Conservation (phyloP, 2,888 invertebrate genomes). For the Ecliptopera silaceata region DNA sequence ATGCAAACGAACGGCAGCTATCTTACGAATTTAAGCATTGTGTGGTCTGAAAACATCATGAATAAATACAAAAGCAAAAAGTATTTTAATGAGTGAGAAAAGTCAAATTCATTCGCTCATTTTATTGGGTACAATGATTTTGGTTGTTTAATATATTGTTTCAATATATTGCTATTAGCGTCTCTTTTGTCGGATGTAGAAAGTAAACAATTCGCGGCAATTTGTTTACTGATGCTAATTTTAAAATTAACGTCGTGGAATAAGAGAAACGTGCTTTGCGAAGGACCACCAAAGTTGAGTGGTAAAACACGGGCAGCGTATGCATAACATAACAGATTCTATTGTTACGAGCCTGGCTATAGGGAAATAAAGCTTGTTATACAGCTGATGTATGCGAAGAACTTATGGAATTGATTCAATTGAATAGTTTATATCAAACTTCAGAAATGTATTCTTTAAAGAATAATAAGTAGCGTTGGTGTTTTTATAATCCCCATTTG, state of each 20-base stretch:
- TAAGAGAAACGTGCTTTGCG: conserved; percentile 75
- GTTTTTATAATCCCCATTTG: too few relatives aligned
- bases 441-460: not conserved
- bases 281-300: conserved; percentile 71
- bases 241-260: conserved; percentile 79
- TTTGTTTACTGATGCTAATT: conserved; percentile 77
- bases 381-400: not conserved
- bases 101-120: conserved; percentile 32
- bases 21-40: conserved; percentile 61
- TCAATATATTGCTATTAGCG: conserved; percentile 51
- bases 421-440: not conserved
- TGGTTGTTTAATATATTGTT: conserved; percentile 38
- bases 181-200: conserved; percentile 54
- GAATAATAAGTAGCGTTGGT: too few relatives aligned
- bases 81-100: conserved; percentile 42
- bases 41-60: conserved; percentile 62
- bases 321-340: conserved; percentile 33
- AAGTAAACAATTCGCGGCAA: conserved; percentile 65
- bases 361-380: conserved; percentile 17
- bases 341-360: conserved; percentile 29
- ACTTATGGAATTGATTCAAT: not conserved
- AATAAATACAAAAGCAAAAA: conserved; percentile 44
- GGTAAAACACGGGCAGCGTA: conserved; percentile 42
- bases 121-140: conserved; percentile 34
- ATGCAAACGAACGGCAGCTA: conserved; percentile 65